Percentiles rank a stretch among this genome's conserved stretches.
Conservation (phyloP, 1,140 invertebrate genomes). For the Apocrypta bakeri region DNA sequence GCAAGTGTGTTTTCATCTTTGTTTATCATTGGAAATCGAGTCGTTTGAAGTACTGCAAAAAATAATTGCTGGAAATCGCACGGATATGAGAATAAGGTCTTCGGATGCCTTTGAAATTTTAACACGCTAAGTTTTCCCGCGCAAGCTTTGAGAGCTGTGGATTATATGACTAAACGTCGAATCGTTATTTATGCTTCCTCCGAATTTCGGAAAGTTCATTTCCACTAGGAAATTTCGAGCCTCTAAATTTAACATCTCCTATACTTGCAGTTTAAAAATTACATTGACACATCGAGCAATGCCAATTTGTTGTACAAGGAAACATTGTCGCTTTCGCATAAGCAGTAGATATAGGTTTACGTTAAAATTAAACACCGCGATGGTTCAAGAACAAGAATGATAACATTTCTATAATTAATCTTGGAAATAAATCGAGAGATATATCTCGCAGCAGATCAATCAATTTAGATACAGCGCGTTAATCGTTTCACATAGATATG, state of each 20-base stretch:
- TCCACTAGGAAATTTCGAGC: not conserved
- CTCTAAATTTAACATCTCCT: not conserved
- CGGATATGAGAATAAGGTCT: too few relatives aligned
- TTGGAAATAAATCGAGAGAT: not conserved
- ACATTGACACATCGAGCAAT: conserved; percentile 13
- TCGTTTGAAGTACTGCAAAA: not conserved
- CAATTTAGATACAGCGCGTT: not conserved
- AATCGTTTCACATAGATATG: not conserved
- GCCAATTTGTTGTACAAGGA: conserved; percentile 20
- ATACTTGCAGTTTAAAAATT: not conserved
- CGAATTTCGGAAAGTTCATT: not conserved
- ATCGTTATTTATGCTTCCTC: not conserved
- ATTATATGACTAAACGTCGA: not conserved
- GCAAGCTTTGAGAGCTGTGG: too few relatives aligned
- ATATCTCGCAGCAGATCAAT: not conserved
- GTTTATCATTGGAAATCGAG: not conserved
- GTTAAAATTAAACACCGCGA: too few relatives aligned
- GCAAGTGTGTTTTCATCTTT: not conserved
- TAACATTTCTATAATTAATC: not conserved
- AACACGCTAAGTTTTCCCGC: not conserved
- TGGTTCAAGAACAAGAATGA: not conserved
- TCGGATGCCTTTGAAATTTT: too few relatives aligned
- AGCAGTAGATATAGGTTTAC: not conserved
- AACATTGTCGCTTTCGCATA: not conserved
- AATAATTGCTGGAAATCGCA: too few relatives aligned